Evolutionary conservation across 2,888 invertebrate genomes (phyloP), one percentile per base, ranked within the genome.

Genomic region (Eupsilia transversa): DNA sequence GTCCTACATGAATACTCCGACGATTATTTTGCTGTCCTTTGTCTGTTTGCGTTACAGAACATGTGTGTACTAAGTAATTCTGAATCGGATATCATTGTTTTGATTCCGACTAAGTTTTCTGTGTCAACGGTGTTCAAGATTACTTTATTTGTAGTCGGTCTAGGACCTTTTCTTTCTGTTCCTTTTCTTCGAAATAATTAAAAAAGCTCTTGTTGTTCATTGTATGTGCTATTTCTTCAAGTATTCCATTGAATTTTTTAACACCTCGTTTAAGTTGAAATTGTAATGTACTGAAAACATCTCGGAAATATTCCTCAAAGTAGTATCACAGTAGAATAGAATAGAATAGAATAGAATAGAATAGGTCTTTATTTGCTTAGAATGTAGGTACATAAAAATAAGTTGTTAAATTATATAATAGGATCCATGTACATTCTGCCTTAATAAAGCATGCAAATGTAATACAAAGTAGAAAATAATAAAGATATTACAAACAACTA

Each of bases 301-400:
- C 74, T 84, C 66, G 71, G 71, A 85, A 79, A 67, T 74, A 73
- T 78, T 72, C 54, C 57, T 56, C 68, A 70, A 82, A 87, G 85
- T 74, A 86, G 76, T 82, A 84, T 74, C 72, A 56, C 72, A 77
- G 76, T 74, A 74, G 80, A n/a, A n/a, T n/a, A n/a, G n/a, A n/a
- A n/a, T n/a, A n/a, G n/a, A n/a, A n/a, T n/a, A n/a, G n/a, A n/a
- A n/a, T n/a, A n/a, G n/a, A n/a, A n/a, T n/a, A n/a, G n/a, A n/a
- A n/a, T n/a, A n/a, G n/a, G n/a, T n/a, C n/a, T n/a, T n/a, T n/a
- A n/a, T n/a, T n/a, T n/a, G n/a, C n/a, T n/a, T n/a, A n/a, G n/a
- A n/a, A n/a, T n/a, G n/a, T n/a, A n/a, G n/a, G n/a, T n/a, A n/a
- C n/a, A n/a, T n/a, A n/a, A n/a, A n/a, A n/a, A n/a, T n/a, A n/a